Conservation (phyloP, 30 jellyfish, hydroid and myxozoan species). For the Mastigias papua region DNA sequence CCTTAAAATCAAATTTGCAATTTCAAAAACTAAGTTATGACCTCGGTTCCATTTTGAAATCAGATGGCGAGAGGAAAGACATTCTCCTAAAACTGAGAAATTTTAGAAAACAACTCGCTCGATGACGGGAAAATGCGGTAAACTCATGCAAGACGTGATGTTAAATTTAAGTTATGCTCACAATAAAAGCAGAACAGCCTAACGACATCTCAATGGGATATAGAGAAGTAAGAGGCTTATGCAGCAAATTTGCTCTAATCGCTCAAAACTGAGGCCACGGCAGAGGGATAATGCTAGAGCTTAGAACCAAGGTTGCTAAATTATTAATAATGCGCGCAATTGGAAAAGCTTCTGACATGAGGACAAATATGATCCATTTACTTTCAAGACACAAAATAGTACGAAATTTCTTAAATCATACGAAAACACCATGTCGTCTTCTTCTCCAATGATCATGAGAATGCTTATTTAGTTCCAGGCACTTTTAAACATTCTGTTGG, state of each 20-base stretch:
- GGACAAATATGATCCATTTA: constrained; percentile 17
- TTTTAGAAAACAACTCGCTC: constrained; percentile 18
- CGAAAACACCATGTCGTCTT: too few species aligned
- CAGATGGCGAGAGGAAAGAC: constrained; percentile 55
- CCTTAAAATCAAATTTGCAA: not conserved
- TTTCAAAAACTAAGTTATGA: constrained; percentile 11
- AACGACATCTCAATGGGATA: constrained; percentile 63
- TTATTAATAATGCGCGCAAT: constrained; percentile 53
- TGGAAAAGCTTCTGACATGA: constrained; percentile 20
- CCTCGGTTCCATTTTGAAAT: constrained; percentile 20
- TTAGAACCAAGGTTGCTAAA: constrained; percentile 44
- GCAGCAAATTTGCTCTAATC: constrained; percentile 62
- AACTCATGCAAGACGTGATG: constrained; percentile 44
- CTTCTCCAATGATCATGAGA: too few species aligned
- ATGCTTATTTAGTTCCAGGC: too few species aligned
- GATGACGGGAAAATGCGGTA: constrained; percentile 55
- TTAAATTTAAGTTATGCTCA: constrained; percentile 48
- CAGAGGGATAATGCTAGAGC: constrained; percentile 45
- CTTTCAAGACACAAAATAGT: constrained; percentile 14
- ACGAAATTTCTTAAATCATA: not conserved
- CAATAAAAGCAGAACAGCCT: constrained; percentile 60
- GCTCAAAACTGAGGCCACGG: constrained; percentile 57
- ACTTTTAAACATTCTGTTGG: too few species aligned
- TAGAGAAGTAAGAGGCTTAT: constrained; percentile 51
- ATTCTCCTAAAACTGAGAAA: constrained; percentile 34